Conservation (phyloP, 2,888 invertebrate genomes). For the Alcis repandata region DNA sequence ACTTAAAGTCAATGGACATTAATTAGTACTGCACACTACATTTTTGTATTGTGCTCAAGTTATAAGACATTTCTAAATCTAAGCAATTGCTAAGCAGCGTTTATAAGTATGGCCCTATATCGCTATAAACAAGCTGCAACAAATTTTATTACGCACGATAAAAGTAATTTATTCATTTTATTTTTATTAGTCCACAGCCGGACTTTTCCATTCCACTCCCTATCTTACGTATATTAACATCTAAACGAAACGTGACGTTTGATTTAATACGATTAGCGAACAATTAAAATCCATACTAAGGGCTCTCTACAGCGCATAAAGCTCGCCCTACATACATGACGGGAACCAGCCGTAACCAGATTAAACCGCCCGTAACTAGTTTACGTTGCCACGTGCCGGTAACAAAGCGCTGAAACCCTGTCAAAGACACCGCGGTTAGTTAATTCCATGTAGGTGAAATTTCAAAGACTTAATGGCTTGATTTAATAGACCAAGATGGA, state of each 20-base stretch:
- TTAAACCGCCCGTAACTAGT: slow-evolving; percentile 47
- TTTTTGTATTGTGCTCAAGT: no score
- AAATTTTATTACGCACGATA: no score
- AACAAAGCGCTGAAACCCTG: slow-evolving; percentile 25
- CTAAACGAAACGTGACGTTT: neutral
- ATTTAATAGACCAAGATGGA: neutral
- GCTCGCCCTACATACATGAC: slow-evolving; percentile 30
- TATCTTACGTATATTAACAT: neutral
- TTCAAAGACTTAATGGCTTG: neutral
- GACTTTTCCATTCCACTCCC: no score
- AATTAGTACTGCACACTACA: no score
- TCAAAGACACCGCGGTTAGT: slow-evolving; percentile 18
- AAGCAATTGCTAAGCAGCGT: no score
- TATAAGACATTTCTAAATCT: no score
- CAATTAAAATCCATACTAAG: neutral
- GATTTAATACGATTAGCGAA: neutral
- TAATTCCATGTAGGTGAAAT: slow-evolving; percentile 6
- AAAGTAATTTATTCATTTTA: no score
- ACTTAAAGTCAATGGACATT: no score
- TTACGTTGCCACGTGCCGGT: slow-evolving; percentile 43
- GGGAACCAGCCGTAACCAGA: slow-evolving; percentile 34
- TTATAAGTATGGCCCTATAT: no score
- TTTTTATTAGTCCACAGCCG: no score
- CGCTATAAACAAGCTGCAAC: no score
- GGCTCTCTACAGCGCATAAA: slow-evolving; percentile 1